These are phyloP conservation scores for Lepidurus apus DNA, from an alignment of 1,140 invertebrate genomes.

Conservation along the genomic window DNA sequence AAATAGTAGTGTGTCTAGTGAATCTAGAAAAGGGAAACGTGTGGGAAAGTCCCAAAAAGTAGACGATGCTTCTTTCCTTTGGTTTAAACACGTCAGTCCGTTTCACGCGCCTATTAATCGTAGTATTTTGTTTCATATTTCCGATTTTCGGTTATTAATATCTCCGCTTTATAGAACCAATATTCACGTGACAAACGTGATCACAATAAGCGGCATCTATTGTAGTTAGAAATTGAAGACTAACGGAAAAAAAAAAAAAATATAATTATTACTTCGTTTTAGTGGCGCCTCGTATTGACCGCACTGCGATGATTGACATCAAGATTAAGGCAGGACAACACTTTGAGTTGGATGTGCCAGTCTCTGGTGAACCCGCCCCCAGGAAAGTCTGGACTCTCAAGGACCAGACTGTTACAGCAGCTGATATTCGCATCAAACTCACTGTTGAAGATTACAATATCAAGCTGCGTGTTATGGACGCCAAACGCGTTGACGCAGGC, in stretches of 20 bases:
- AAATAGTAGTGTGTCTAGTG: no score
- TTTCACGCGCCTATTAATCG: no score
- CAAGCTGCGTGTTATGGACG: constrained; percentile 78
- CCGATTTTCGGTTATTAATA: background rate
- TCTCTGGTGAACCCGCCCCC: constrained; percentile 88
- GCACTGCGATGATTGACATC: constrained; percentile 86
- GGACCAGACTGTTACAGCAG: constrained; percentile 68
- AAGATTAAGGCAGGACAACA: constrained; percentile 86
- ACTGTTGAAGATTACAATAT: constrained; percentile 80
- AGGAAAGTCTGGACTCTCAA: constrained; percentile 86
- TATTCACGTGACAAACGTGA: no score
- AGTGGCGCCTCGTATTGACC: constrained; percentile 82
- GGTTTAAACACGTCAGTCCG: background rate
- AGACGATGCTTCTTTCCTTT: background rate
- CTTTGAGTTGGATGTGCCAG: constrained; percentile 90
- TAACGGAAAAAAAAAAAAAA: no score
- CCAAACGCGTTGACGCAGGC: constrained; percentile 82
- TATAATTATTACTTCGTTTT: constrained; percentile 41
- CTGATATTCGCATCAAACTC: constrained; percentile 71
- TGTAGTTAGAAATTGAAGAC: no score
- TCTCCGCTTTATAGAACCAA: no score
- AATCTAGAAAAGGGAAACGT: no score
- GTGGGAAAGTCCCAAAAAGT: no score
- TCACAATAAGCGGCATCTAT: no score
- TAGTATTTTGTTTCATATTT: constrained; percentile 40